Evolutionary conservation across 2,113 vertebrate genomes (phyloP).

Genomic region (Malurus melanocephalus): DNA sequence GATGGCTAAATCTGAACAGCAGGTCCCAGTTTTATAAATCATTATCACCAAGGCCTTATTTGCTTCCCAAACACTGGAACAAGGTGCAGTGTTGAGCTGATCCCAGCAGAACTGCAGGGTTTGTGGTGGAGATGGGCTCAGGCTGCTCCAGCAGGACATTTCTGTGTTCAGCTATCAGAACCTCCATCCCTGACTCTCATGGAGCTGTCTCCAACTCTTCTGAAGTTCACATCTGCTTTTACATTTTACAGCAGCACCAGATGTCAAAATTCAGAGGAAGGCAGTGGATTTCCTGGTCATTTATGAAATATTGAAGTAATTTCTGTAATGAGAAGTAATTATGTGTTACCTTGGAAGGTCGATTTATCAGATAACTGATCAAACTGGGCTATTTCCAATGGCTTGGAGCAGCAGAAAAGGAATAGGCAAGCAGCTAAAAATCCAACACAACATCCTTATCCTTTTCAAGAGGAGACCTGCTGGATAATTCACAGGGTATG

Average conservation of each 20-base stretch:
- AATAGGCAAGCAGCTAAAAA: background rate
- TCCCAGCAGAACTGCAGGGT: background rate
- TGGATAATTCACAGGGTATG: background rate
- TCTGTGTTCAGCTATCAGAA: background rate
- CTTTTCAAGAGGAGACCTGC: background rate
- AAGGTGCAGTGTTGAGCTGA: background rate
- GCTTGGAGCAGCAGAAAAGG: background rate
- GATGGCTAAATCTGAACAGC: background rate
- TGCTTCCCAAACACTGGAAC: background rate
- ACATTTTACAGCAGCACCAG: background rate
- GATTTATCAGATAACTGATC: background rate
- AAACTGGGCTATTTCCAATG: background rate
- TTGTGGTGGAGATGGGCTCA: background rate
- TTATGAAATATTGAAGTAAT: too few relatives aligned
- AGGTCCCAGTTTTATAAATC: background rate
- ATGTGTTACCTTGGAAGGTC: background rate
- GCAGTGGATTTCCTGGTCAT: background rate
- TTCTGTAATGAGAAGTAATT: constrained; percentile 5
- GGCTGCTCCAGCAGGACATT: background rate
- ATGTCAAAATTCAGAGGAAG: background rate
- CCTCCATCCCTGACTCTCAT: background rate
- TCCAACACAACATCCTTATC: background rate
- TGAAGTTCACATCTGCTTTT: background rate
- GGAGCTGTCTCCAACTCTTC: background rate
- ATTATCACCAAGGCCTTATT: background rate